These are phyloP conservation scores for Atlantisia rogersi DNA, from an alignment of 2,113 vertebrate genomes.

Conservation along the genomic window DNA sequence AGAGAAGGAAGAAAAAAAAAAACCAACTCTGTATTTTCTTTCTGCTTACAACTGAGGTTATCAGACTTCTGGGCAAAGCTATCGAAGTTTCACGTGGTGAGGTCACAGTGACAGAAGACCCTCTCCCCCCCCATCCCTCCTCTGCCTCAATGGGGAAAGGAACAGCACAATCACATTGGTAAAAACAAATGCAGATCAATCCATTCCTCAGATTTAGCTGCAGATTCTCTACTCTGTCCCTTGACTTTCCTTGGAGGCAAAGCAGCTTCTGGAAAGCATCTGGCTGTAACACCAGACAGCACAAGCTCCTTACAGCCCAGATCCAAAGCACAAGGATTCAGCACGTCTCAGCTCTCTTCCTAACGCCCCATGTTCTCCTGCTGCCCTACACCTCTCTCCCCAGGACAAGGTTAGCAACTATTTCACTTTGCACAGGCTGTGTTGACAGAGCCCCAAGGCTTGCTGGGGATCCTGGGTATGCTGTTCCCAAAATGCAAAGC, in stretches of 20 bases:
- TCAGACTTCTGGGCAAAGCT: neutral
- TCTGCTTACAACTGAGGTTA: neutral
- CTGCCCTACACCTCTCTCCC: neutral
- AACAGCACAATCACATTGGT: fast-evolving
- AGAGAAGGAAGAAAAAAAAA: neutral
- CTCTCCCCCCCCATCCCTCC: no score
- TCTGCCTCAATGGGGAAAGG: neutral
- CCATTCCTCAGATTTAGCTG: neutral
- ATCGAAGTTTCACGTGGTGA: neutral
- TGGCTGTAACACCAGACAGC: neutral
- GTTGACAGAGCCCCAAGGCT: neutral
- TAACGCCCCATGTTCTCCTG: fast-evolving
- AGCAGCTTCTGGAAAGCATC: neutral
- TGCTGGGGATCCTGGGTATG: fast-evolving
- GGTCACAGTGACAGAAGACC: neutral
- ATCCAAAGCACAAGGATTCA: neutral
- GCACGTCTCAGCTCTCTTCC: neutral
- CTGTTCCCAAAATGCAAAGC: neutral
- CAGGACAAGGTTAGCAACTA: neutral
- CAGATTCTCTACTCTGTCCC: neutral
- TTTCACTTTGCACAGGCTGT: fast-evolving
- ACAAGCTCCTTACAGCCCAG: neutral
- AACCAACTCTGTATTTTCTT: neutral
- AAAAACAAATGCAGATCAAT: neutral
- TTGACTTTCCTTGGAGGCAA: neutral